These are phyloP conservation scores for Promerops cafer DNA, from an alignment of 2,113 vertebrate genomes.

Conservation along the genomic window DNA sequence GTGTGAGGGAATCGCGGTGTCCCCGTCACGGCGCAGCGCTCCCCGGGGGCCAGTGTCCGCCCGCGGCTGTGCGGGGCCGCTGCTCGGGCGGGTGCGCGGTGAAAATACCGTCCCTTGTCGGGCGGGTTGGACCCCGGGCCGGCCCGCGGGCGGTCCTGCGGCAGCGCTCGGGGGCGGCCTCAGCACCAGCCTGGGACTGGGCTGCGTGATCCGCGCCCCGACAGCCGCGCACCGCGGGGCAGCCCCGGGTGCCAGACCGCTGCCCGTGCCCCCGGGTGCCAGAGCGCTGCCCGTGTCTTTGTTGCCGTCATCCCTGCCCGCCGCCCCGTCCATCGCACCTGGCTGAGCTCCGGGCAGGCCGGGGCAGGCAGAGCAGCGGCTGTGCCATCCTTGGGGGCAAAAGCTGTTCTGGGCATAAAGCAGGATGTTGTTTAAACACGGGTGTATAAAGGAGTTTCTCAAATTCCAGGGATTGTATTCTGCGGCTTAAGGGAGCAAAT, in stretches of 20 bases:
- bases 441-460: neutral
- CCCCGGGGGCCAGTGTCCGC: too few species aligned
- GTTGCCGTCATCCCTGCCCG: neutral
- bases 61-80: neutral
- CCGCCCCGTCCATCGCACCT: too few species aligned
- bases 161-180: neutral
- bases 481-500: neutral
- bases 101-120: accelerated
- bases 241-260: neutral
- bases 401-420: neutral
- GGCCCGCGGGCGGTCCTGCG: neutral
- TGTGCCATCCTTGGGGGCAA: neutral
- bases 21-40: neutral
- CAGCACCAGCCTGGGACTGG: neutral
- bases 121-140: too few species aligned
- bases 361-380: neutral
- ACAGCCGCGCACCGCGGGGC: neutral
- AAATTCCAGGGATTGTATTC: neutral
- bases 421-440: neutral
- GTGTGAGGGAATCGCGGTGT: neutral
- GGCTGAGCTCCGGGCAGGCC: neutral
- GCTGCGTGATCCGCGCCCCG: neutral
- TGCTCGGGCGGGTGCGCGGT: neutral
- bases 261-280: neutral
- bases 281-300: neutral